A percentile compares a stretch with the other conserved stretches of the same genome.
phyloP scores from a whole-genome alignment of 2,113 vertebrate species.

The Ornithorhynchus anatinus region DNA sequence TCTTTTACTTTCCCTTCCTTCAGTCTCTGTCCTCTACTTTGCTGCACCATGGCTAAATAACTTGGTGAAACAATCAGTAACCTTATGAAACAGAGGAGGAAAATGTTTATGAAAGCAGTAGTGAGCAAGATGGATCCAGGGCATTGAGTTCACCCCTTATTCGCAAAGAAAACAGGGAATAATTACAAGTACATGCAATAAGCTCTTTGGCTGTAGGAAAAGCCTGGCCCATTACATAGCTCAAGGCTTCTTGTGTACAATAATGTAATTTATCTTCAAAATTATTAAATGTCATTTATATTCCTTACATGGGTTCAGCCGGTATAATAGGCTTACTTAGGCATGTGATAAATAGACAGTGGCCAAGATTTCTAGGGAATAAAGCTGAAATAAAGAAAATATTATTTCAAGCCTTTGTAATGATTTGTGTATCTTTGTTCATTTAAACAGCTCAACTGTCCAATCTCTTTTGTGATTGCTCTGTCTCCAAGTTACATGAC shows the following conservation, averaged over 20 bases:
- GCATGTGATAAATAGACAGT: neutral
- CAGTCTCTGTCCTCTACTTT: too few relatives aligned
- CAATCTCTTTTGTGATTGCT: neutral
- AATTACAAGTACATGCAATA: neutral
- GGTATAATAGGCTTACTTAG: neutral
- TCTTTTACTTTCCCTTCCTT: too few relatives aligned
- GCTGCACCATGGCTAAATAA: too few relatives aligned
- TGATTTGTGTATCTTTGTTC: neutral
- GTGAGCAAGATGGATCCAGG: too few relatives aligned
- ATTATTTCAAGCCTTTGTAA: too few relatives aligned
- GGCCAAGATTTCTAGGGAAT: neutral
- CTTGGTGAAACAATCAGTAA: too few relatives aligned
- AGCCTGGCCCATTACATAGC: neutral
- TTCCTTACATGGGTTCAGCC: neutral
- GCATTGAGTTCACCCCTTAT: too few relatives aligned
- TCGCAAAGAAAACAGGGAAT: neutral
- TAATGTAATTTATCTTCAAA: neutral
- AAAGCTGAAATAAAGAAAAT: conserved; percentile 7
- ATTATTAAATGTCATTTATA: neutral
- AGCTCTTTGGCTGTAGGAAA: neutral
- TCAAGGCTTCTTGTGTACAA: neutral
- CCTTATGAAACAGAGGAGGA: too few relatives aligned
- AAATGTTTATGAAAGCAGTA: too few relatives aligned
- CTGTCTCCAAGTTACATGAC: neutral
- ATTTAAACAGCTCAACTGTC: neutral